Conservation (phyloP, 2,113 vertebrate species). For the Apeltes quadracus region DNA sequence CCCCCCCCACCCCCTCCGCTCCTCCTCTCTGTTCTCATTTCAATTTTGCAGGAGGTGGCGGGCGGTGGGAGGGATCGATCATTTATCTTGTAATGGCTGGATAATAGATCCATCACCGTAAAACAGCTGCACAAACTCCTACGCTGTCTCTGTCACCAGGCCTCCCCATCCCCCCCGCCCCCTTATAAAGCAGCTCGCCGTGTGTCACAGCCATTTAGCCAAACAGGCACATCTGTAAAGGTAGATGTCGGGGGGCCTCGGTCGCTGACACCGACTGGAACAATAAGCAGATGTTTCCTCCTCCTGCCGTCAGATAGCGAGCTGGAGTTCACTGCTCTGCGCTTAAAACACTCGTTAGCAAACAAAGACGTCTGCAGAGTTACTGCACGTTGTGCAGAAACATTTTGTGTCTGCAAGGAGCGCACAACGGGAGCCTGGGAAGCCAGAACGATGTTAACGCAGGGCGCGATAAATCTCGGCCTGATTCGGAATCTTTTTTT, state of each 20-base stretch:
- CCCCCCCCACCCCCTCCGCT: constrained; percentile 85
- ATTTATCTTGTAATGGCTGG: constrained; percentile 99
- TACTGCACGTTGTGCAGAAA: neutral
- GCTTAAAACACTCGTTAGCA: no score
- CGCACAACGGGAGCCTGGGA: neutral
- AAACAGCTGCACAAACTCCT: constrained; percentile 91
- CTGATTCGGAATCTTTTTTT: neutral
- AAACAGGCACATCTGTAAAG: constrained; percentile 60
- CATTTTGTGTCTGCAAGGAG: neutral
- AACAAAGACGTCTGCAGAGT: no score
- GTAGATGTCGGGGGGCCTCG: constrained; percentile 55
- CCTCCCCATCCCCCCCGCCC: constrained; percentile 64
- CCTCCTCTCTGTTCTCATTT: constrained; percentile 95
- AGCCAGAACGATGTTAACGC: neutral
- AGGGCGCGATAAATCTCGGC: neutral
- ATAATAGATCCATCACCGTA: constrained; percentile 99
- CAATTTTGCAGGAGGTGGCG: constrained; percentile 90
- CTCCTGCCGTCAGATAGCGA: constrained; percentile 19
- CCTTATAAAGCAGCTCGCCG: constrained; percentile 50
- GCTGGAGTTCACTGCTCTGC: neutral
- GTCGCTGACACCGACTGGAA: constrained; percentile 32
- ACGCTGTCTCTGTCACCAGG: constrained; percentile 78
- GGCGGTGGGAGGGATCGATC: constrained; percentile 92
- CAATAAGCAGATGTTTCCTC: constrained; percentile 59
- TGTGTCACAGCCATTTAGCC: constrained; percentile 71